Conservation (phyloP, 1,140 invertebrate species). For the Phthorimaea operculella region DNA sequence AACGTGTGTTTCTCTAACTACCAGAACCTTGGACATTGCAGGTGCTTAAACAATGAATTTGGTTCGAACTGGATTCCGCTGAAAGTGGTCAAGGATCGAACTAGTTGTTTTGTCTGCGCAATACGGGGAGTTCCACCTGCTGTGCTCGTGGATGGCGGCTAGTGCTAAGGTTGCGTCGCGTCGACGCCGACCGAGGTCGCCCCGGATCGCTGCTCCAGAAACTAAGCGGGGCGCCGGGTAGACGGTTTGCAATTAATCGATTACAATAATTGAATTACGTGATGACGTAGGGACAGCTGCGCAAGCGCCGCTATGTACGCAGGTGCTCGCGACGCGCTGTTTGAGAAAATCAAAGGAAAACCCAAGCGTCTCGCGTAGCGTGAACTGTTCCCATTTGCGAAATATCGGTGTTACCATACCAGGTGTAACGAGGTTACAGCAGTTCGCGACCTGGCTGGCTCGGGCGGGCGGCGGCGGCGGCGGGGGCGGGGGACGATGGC, state of each 20-base stretch:
- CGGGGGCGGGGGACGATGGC: too few species aligned
- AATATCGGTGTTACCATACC: slow-evolving; percentile 35
- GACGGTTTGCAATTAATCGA: slow-evolving; percentile 46
- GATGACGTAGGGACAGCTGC: slow-evolving; percentile 46
- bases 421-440: slow-evolving; percentile 24
- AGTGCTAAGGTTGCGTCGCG: neutral
- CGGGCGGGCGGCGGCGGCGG: too few species aligned
- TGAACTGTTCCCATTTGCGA: slow-evolving; percentile 31
- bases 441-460: too few species aligned
- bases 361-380: slow-evolving; percentile 23
- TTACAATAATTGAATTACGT: slow-evolving; percentile 44
- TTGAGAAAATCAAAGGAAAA: slow-evolving; percentile 50
- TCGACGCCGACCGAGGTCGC: slow-evolving; percentile 6
- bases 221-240: slow-evolving; percentile 25
- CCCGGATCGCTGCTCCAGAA: slow-evolving; percentile 24
- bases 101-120: too few species aligned
- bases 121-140: too few species aligned
- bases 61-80: slow-evolving; percentile 13
- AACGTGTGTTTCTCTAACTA: neutral
- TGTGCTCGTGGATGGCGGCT: slow-evolving; percentile 9
- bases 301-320: slow-evolving; percentile 39
- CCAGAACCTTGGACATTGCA: slow-evolving; percentile 18
- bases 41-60: slow-evolving; percentile 15
- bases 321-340: slow-evolving; percentile 39
- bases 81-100: slow-evolving; percentile 19